Percentiles rank a stretch among this genome's conserved stretches.
phyloP scores from a whole-genome alignment of 2,888 invertebrate species.

The Nipponacmea schrenckii region DNA sequence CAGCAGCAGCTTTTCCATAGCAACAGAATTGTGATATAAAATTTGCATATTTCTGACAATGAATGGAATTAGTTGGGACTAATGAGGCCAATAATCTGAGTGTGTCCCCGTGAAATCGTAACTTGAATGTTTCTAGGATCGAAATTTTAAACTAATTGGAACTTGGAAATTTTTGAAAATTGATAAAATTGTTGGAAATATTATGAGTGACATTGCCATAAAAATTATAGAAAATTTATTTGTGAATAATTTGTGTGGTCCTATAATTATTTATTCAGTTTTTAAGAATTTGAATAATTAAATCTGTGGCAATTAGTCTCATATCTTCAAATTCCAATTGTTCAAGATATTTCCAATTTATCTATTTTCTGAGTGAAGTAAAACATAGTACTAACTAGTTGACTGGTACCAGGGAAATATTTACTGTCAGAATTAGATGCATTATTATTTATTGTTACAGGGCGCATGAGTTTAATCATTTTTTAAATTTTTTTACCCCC shows the following conservation, averaged over 20 bases:
- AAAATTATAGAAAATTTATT: constrained; percentile 2
- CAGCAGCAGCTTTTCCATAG: no score
- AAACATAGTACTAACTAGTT: constrained; percentile 7
- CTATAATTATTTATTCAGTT: no score
- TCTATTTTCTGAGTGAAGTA: constrained; percentile 15
- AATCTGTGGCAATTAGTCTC: constrained; percentile 29
- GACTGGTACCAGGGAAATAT: no score
- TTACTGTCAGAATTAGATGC: no score
- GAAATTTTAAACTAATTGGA: no score
- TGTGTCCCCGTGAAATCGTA: not conserved
- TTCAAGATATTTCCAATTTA: constrained; percentile 18
- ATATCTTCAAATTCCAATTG: no score
- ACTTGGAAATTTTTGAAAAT: no score
- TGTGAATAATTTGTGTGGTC: no score
- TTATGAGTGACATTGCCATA: no score
- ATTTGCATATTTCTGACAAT: not conserved
- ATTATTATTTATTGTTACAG: no score
- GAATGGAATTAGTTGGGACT: not conserved
- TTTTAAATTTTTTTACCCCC: no score
- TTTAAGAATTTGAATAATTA: constrained; percentile 20
- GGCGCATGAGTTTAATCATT: no score
- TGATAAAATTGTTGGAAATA: not conserved
- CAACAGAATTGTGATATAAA: not conserved
- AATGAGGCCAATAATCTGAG: not conserved
- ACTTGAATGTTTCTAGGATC: not conserved